phyloP scores from a whole-genome alignment of 2,113 vertebrate genomes.

The Sula dactylatra region DNA sequence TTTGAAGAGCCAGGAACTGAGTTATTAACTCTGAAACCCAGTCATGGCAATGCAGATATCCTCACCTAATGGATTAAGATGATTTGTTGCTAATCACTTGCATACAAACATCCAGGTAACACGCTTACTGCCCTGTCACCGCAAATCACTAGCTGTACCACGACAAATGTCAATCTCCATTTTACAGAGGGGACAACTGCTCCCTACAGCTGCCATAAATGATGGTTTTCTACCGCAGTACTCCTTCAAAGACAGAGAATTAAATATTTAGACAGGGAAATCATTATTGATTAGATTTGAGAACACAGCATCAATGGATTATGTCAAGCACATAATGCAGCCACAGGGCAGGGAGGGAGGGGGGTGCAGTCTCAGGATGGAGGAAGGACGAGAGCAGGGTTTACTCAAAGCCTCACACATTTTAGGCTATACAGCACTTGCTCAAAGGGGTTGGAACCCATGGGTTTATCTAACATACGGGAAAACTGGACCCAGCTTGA shows the following conservation, averaged over 20 bases:
- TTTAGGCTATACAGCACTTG: not conserved
- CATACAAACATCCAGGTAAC: not conserved
- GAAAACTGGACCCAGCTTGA: not conserved
- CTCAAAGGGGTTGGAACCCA: not conserved
- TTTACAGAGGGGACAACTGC: not conserved
- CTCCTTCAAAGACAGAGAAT: not conserved
- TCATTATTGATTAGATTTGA: not conserved
- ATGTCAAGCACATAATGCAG: not conserved
- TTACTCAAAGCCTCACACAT: not conserved
- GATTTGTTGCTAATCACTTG: not conserved
- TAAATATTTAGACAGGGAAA: not conserved
- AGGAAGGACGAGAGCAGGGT: not conserved
- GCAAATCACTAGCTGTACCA: not conserved
- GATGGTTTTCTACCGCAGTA: not conserved
- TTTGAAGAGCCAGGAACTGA: not conserved
- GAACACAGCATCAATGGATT: not conserved
- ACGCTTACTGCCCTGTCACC: accelerated
- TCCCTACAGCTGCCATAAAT: not conserved
- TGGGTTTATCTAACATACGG: not conserved
- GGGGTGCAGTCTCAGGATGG: not conserved
- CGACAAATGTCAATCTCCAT: not conserved
- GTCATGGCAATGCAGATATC: not conserved
- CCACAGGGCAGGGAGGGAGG: not conserved
- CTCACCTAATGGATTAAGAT: not conserved
- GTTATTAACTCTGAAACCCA: not conserved